Evolutionary conservation across 2,797 vertebrate genomes (phyloP).

Genomic region (Gymnothorax reevesii): DNA sequence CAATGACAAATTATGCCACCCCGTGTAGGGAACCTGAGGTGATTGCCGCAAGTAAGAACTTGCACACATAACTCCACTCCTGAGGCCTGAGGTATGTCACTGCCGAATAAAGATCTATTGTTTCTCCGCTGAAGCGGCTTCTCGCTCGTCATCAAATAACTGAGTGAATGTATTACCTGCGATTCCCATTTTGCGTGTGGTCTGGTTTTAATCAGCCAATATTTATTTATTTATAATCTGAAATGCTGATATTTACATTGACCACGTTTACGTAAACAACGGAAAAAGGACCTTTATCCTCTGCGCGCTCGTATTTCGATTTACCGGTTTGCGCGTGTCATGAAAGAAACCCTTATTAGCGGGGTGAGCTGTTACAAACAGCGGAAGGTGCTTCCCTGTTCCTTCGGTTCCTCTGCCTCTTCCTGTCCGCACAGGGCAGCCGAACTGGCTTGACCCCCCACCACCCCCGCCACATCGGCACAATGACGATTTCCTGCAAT

Average conservation of each 20-base stretch:
- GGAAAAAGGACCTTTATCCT: no score
- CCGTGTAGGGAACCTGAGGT: background rate
- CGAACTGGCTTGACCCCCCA: conserved; percentile 42
- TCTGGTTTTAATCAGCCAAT: background rate
- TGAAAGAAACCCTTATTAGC: background rate
- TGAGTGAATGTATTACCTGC: background rate
- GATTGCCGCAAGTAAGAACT: conserved; percentile 24
- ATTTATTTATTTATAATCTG: background rate
- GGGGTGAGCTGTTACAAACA: background rate
- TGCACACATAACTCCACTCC: background rate
- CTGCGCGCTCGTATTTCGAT: no score
- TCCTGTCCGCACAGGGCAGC: conserved; percentile 35
- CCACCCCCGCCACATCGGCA: conserved; percentile 33
- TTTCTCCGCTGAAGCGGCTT: conserved; percentile 8
- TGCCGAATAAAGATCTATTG: conserved; percentile 26
- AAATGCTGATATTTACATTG: background rate
- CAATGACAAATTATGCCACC: background rate
- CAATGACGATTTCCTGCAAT: conserved; percentile 47
- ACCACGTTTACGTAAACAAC: no score
- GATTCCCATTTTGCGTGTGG: background rate
- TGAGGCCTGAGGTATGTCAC: conserved; percentile 10
- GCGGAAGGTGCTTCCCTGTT: conserved; percentile 22
- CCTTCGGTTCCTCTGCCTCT: conserved; percentile 34
- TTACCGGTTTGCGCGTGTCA: no score
- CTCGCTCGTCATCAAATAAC: background rate